Evolutionary conservation across 2,113 vertebrate genomes (phyloP), one percentile per base, ranked within the genome.

Genomic region (Dermatemys mawii): DNA sequence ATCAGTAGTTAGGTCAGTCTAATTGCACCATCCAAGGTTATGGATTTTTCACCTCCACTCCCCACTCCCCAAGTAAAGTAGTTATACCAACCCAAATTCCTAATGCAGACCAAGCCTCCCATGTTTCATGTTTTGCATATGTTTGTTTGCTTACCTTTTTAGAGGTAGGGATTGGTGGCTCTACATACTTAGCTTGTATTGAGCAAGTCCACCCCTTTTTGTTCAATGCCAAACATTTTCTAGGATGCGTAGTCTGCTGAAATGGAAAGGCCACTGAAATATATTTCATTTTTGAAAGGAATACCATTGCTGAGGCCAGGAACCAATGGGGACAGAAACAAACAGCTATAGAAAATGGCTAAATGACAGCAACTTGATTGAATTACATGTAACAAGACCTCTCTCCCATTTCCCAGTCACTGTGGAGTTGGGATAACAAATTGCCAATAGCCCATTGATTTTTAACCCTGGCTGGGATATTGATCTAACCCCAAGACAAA

Each of bases 261-360:
- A 89, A 92, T 26, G 32, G 19, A 70, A 35, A 49, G 19, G 87
- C 87, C 73, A 51, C 73, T 78, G 73, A 84, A 46, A 78, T 89
- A 63, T 81, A 63, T 84, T 90, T 3, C 46, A 73, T 70, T 92
- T 93, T 85, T 38, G 26, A 90, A 70, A 70, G 63, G 75, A 63
- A 26, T 75, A 35, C 11, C 46, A 12, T 14, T 82, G 1, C 73
- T 27, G 35, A 83, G 81, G 16, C 32, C 67, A 12, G 16, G 22
- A 2, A 1, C 81, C 76, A 93, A 89, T 63, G 21, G 89, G 48
- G 50, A 81, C 53, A 88, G 81, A 83, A 3, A 92, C 60, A 22
- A 95, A 70, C 0, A 2, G 54, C 48, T 90, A 85, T 54, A 93
- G 70, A 92, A 95, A 94, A 91, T 90, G 53, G 57, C 27, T 29